Evolutionary conservation across 2,113 vertebrate genomes (phyloP).

Genomic region (Galeopterus variegatus): DNA sequence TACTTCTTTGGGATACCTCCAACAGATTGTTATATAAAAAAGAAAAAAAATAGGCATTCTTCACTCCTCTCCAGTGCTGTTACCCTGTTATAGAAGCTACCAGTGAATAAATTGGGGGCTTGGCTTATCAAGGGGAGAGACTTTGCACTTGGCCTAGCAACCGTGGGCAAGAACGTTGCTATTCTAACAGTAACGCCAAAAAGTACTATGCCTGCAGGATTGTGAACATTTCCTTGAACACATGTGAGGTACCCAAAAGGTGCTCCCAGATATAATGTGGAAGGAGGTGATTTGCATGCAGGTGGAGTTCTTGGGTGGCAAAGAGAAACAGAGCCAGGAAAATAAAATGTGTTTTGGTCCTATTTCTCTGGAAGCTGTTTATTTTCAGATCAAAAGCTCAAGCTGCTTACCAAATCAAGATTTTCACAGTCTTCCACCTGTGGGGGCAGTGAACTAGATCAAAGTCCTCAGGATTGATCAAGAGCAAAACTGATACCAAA

Average conservation of each 20-base stretch:
- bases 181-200: neutral
- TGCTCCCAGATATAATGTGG: neutral
- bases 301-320: slow-evolving; percentile 46
- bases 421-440: slow-evolving; percentile 49
- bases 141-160: neutral
- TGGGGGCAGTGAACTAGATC: slow-evolving; percentile 56
- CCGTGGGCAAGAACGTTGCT: neutral
- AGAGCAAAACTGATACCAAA: slow-evolving; percentile 45
- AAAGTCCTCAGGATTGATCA: slow-evolving; percentile 54
- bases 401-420: slow-evolving; percentile 71
- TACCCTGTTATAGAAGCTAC: neutral
- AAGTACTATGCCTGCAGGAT: neutral
- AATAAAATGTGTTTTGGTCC: slow-evolving; percentile 63
- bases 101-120: neutral
- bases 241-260: neutral
- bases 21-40: neutral
- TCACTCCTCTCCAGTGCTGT: neutral
- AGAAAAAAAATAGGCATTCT: neutral
- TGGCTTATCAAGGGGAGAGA: neutral
- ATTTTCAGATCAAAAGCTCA: slow-evolving; percentile 75
- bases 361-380: slow-evolving; percentile 70
- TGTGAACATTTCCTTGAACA: neutral
- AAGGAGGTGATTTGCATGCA: slow-evolving; percentile 48
- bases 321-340: slow-evolving; percentile 44
- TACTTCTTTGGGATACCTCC: neutral